Evolutionary conservation across 1,140 invertebrate species (phyloP), one percentile per base, ranked within the genome.

Genomic region (Tenebrio molitor): DNA sequence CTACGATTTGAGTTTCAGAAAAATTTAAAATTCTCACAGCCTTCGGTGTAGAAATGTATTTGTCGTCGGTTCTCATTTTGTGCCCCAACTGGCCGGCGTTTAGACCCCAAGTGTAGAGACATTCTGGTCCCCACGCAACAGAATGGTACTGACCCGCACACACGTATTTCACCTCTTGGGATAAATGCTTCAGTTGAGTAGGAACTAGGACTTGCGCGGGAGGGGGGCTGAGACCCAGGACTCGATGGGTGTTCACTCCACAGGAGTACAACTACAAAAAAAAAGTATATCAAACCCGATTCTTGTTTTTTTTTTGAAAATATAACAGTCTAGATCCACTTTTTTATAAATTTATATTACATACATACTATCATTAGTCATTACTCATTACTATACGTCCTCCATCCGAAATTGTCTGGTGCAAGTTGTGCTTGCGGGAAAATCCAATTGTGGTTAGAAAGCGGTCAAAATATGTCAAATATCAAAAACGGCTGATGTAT

Each of bases 1-100:
- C 65, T 42, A 71, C 77, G 16, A 83, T 79, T 42, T 53, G 36
- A 71, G 67, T 66, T 8, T 80, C 74, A 16, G 69, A 68, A 10
- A 64, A 42, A 74, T 72, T 75, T 5, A 79, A 63, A 44, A 64
- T 34, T 19, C 41, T 77, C 10, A 82, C 74, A 15, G 72, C 14
- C 75, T 77, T 82, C 4, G 81, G 78, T 10, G 66, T 50, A 23
- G 72, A 46, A 36, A 82, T 71, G 39, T 74, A 80, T 63, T 78
- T 76, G 3, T 78, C 39, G 8, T 72, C 72, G 23, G 39, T 87
- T 85, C 75, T 83, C 79, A 82, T 84, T 85, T 77, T 74, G 70
- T 84, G 87, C 73, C 92, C 92, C 33, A 94, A 79, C 80, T 94
- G 92, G 33, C 93, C 93, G 63, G 88, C 85, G 84, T 94, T 92